These are phyloP conservation scores for Venturia canescens DNA, from an alignment of 1,140 invertebrate species.

Conservation along the genomic window DNA sequence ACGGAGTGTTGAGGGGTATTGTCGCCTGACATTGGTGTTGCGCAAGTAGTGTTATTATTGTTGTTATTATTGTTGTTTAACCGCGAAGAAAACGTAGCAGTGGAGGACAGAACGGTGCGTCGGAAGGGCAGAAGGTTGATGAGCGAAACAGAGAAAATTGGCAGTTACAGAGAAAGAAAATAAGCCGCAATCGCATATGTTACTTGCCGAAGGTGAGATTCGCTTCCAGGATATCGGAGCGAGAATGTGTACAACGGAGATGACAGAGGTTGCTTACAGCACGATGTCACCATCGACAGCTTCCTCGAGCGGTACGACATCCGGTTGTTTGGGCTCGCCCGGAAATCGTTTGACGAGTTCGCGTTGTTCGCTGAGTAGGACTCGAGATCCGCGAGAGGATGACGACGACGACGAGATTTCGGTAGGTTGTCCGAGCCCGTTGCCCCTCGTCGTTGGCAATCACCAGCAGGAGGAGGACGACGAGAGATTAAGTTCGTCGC, in stretches of 20 bases:
- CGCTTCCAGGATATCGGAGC: constrained; percentile 49
- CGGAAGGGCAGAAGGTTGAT: neutral
- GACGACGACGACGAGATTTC: constrained; percentile 83
- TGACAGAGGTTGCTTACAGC: constrained; percentile 70
- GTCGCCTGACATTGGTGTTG: neutral
- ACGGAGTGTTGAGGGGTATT: neutral
- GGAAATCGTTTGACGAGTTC: constrained; percentile 51
- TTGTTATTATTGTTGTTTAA: neutral
- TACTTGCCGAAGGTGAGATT: constrained; percentile 54
- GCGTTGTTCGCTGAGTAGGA: constrained; percentile 40
- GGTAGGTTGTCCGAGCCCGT: constrained; percentile 84
- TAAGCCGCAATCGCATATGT: constrained; percentile 24
- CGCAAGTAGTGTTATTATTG: neutral
- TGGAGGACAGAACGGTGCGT: neutral
- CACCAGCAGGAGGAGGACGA: constrained; percentile 58
- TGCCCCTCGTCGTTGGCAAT: constrained; percentile 72
- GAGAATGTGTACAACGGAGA: constrained; percentile 75
- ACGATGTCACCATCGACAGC: constrained; percentile 74
- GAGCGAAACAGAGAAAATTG: neutral
- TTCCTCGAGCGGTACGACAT: constrained; percentile 68
- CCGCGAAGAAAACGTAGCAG: neutral
- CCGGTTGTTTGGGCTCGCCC: constrained; percentile 63
- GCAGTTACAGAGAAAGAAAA: neutral
- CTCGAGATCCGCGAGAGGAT: constrained; percentile 53
- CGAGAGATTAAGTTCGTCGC: constrained; percentile 63